Conservation (phyloP, 2,113 vertebrate genomes). For the Chelonoidis abingdonii region DNA sequence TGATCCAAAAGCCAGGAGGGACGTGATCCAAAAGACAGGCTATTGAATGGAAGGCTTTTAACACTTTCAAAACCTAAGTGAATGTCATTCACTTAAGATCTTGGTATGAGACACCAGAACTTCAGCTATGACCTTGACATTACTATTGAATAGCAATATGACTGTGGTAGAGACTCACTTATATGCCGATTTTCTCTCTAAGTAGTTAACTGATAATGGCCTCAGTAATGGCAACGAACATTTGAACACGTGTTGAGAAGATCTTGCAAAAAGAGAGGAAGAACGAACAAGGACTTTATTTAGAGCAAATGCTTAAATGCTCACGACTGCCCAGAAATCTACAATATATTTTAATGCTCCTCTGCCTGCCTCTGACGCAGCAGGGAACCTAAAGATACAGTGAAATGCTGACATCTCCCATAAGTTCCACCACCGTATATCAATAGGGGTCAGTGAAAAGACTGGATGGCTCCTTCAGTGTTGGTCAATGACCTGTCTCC, state of each 20-base stretch:
- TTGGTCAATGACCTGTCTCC: not conserved
- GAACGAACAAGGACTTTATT: not conserved
- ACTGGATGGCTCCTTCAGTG: not conserved
- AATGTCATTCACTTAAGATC: not conserved
- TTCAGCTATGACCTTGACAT: fast-evolving
- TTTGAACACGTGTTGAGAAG: not conserved
- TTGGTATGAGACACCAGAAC: not conserved
- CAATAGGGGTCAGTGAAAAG: not conserved
- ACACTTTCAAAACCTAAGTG: not conserved
- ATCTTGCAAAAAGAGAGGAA: not conserved
- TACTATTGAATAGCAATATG: not conserved
- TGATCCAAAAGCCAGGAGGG: not conserved
- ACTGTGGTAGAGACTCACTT: not conserved
- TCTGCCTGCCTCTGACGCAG: not conserved
- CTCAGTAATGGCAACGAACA: not conserved
- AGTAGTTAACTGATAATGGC: not conserved
- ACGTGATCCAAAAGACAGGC: not conserved
- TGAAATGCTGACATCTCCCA: not conserved
- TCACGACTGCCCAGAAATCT: not conserved
- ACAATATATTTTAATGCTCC: not conserved
- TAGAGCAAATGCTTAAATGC: not conserved
- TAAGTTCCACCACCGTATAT: not conserved
- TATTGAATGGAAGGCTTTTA: not conserved
- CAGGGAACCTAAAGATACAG: not conserved
- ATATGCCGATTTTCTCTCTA: not conserved